Conservation (phyloP, 2,888 invertebrate genomes). For the Drosophila melanosoma region DNA sequence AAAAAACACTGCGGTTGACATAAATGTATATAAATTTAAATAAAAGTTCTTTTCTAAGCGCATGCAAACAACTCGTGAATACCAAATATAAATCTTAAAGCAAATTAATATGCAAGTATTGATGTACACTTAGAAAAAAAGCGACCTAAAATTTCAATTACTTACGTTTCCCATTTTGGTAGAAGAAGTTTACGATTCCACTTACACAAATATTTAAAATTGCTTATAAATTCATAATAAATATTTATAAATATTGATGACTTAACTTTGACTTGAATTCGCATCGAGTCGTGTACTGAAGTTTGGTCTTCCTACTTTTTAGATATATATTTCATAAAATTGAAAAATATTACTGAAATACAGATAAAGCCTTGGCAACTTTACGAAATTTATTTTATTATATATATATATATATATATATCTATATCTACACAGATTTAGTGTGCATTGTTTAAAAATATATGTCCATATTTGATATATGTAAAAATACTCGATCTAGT, state of each 20-base stretch:
- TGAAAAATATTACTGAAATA: background rate
- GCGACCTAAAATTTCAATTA: background rate
- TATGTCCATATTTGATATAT: background rate
- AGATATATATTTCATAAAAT: background rate
- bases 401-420: too few species aligned
- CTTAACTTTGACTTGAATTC: background rate
- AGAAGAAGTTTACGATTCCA: background rate
- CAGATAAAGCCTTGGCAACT: background rate
- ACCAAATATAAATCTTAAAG: constrained; percentile 14
- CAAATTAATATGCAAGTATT: background rate
- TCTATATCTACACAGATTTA: background rate
- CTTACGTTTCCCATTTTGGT: background rate
- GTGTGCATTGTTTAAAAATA: background rate
- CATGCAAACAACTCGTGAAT: constrained; percentile 26
- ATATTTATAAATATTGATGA: background rate
- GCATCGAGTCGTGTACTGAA: background rate
- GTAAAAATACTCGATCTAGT: background rate
- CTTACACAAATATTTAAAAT: background rate
- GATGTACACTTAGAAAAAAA: background rate
- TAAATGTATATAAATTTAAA: constrained; percentile 16
- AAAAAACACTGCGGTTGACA: constrained; percentile 15
- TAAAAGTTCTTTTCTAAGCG: constrained; percentile 11
- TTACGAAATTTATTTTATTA: background rate
- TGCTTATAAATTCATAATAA: background rate
- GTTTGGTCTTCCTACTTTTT: background rate